Evolutionary conservation across 2,888 invertebrate genomes (phyloP), one percentile per base, ranked within the genome.

Genomic region (Alcis repandata): DNA sequence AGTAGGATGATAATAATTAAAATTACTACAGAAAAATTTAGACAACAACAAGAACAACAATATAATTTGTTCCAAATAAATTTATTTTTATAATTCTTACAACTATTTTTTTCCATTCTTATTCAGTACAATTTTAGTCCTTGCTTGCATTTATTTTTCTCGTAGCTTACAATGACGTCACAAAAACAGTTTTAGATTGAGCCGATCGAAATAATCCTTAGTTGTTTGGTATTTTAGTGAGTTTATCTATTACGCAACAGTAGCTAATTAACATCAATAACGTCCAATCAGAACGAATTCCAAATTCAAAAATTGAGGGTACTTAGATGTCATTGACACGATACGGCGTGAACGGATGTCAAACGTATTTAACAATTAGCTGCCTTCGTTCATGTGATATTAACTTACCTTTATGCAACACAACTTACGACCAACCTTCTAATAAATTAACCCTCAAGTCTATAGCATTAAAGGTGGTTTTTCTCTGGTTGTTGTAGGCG

Each of bases 311-410:
- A 48, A 36, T 69, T 76, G 68, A 71, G 72, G 75, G 73, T 75
- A 72, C 73, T 65, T 71, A 81, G 75, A 79, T 51, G 79, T 83
- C 82, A 73, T 78, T 82, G 82, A 80, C 82, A 80, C 82, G 70
- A 63, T 74, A 74, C 76, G 71, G 82, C 80, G 80, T 76, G 78
- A 81, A 82, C 83, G 83, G 83, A 84, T 84, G 83, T 84, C 82
- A 84, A 85, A 82, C 80, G 80, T 84, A 85, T 85, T 80, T 80
- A 84, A 79, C 78, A 83, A 85, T 84, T 85, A 85, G 74, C 72
- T 73, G 69, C 20, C 68, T 68, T 66, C 69, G 69, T 68, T 64
- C 66, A 56, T 66, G 65, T 54, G 43, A 27, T 51, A 56, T 60
- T n/a, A 65, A 57, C 45, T n/a, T 32, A 48, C 4, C 17, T 32